Percentiles rank a stretch among this genome's conserved stretches.
phyloP scores from a whole-genome alignment of 2,797 vertebrate genomes.

The Pseudochirops cupreus region DNA sequence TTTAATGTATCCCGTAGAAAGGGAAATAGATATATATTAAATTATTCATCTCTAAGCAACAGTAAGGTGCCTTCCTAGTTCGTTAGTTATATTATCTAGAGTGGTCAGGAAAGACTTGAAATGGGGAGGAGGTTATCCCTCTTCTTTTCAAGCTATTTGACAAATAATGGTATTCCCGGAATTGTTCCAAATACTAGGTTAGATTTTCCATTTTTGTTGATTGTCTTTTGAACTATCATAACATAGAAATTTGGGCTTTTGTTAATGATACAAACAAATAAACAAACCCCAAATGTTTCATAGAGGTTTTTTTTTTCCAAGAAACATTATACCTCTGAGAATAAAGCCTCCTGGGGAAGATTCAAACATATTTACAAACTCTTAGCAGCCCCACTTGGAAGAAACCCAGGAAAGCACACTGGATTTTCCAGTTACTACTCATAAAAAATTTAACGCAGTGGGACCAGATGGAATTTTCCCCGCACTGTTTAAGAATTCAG shows the following conservation, averaged over 20 bases:
- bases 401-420: not conserved
- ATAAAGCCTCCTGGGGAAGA: not conserved
- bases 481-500: rapidly evolving
- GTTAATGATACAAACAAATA: not conserved
- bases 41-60: not conserved
- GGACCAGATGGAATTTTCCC: not conserved
- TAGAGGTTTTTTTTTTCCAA: not conserved
- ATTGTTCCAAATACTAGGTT: no score
- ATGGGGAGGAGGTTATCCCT: not conserved
- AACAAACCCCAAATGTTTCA: not conserved
- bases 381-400: rapidly evolving
- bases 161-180: not conserved
- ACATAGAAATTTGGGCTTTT: not conserved
- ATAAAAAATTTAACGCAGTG: not conserved
- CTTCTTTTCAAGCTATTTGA: rapidly evolving
- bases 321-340: not conserved
- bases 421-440: not conserved
- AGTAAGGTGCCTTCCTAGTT: not conserved
- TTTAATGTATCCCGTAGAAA: not conserved
- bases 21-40: not conserved
- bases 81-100: rapidly evolving
- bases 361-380: not conserved
- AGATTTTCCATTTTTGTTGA: not conserved
- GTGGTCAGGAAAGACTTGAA: not conserved
- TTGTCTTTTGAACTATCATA: not conserved